Percentiles rank a stretch among this genome's conserved stretches.
These are phyloP conservation scores for Sanderia malayensis DNA, from an alignment of 30 jellyfish, hydroid and myxozoan species.

Conservation along the genomic window DNA sequence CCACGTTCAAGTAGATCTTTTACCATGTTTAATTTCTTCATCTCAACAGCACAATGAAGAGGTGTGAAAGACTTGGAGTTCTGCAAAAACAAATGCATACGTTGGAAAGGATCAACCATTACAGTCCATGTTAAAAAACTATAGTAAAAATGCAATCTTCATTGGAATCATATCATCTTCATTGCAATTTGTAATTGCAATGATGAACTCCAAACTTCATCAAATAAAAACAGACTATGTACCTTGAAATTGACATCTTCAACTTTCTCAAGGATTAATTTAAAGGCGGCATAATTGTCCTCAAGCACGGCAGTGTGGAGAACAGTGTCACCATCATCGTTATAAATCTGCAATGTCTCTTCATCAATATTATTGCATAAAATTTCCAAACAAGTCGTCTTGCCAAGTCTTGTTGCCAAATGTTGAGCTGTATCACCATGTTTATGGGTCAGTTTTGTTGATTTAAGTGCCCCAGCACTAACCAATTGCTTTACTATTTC, in stretches of 20 bases:
- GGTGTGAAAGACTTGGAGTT: no score
- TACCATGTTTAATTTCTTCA: constrained; percentile 37
- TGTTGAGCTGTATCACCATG: constrained; percentile 70
- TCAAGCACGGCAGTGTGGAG: constrained; percentile 45
- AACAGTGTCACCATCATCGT: constrained; percentile 45
- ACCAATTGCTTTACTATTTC: constrained; percentile 23
- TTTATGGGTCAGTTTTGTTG: constrained; percentile 10
- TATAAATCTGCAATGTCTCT: constrained; percentile 14
- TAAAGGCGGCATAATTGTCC: constrained; percentile 18
- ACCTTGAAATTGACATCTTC: constrained; percentile 38
- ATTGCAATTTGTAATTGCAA: background rate
- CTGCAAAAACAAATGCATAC: background rate
- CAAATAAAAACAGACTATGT: background rate
- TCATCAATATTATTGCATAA: background rate
- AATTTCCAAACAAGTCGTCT: constrained; percentile 14
- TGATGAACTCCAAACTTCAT: no score
- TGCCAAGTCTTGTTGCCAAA: constrained; percentile 49
- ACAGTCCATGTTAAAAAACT: no score
- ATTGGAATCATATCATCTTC: background rate
- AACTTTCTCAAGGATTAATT: constrained; percentile 28
- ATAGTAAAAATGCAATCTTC: no score
- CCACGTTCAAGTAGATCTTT: constrained; percentile 37
- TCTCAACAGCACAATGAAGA: constrained; percentile 58
- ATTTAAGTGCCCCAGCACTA: constrained; percentile 20
- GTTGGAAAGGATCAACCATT: background rate